Evolutionary conservation across 2,113 vertebrate genomes (phyloP).

Genomic region (Burhinus bistriatus): DNA sequence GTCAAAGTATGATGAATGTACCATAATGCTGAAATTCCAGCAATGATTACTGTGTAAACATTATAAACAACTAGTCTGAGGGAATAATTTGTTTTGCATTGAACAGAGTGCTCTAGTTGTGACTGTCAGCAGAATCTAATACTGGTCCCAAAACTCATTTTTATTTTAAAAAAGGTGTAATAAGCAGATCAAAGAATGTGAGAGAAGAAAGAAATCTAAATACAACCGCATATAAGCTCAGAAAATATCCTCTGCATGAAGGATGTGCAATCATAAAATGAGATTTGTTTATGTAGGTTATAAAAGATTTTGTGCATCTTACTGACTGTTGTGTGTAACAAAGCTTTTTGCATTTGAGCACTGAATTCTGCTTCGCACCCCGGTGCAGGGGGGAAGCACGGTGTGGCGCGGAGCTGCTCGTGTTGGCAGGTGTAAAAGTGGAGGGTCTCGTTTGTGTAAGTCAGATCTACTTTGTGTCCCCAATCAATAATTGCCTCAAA

Average conservation of each 20-base stretch:
- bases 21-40: conserved; percentile 26
- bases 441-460: rapidly evolving
- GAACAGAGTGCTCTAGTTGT: not conserved
- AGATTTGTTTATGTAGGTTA: not conserved
- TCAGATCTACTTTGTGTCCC: not conserved
- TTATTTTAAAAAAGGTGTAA: conserved; percentile 36
- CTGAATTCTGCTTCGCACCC: not conserved
- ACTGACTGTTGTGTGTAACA: not conserved
- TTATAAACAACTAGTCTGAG: not conserved
- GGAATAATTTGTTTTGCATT: conserved; percentile 41
- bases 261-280: not conserved
- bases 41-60: conserved; percentile 17
- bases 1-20: conserved; percentile 35
- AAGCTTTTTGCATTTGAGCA: not conserved
- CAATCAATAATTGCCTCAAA: not conserved
- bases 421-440: not conserved
- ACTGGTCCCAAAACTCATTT: conserved; percentile 23
- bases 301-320: not conserved
- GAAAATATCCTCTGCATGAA: not conserved
- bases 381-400: rapidly evolving
- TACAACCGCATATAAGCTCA: not conserved
- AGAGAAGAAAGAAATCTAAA: conserved; percentile 30
- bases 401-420: rapidly evolving
- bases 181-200: conserved; percentile 24
- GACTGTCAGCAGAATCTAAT: conserved; percentile 41